Percentiles rank a stretch among this genome's conserved stretches.
phyloP scores from a whole-genome alignment of 1,140 invertebrate genomes.

The Ceratina calcarata region DNA sequence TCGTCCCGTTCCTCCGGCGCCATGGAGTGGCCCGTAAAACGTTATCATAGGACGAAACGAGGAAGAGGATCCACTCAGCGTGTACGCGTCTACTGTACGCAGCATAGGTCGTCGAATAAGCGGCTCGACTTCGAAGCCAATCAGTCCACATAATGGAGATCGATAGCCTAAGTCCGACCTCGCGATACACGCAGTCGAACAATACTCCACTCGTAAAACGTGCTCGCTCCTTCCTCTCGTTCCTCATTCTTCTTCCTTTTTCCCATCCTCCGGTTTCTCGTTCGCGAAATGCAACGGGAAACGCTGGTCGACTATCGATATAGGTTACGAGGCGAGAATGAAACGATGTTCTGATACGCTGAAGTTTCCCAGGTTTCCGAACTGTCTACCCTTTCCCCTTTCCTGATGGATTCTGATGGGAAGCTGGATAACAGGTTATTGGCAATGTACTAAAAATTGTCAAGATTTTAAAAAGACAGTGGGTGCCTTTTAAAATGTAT shows the following conservation, averaged over 20 bases:
- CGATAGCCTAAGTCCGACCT: conserved; percentile 71
- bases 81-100: conserved; percentile 24
- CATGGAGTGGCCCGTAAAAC: conserved; percentile 50
- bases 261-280: not conserved
- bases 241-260: not conserved
- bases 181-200: conserved; percentile 48
- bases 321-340: conserved; percentile 2
- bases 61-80: conserved; percentile 44
- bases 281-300: conserved; percentile 29
- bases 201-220: conserved; percentile 42
- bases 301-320: conserved; percentile 14
- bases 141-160: conserved; percentile 73
- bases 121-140: conserved; percentile 69
- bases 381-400: too few relatives aligned
- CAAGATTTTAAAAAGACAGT: too few relatives aligned
- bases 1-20: conserved; percentile 11
- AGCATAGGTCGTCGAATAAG: conserved; percentile 53
- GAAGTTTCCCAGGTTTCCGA: too few relatives aligned
- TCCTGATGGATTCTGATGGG: too few relatives aligned
- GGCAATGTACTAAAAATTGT: too few relatives aligned
- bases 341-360: not conserved
- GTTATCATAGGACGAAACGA: conserved; percentile 55
- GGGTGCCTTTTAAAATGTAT: too few relatives aligned
- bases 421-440: too few relatives aligned
- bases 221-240: conserved; percentile 15